Percentiles rank a stretch among this genome's conserved stretches.
phyloP scores from a whole-genome alignment of 2,797 vertebrate species.

The Darevskia nairensis region DNA sequence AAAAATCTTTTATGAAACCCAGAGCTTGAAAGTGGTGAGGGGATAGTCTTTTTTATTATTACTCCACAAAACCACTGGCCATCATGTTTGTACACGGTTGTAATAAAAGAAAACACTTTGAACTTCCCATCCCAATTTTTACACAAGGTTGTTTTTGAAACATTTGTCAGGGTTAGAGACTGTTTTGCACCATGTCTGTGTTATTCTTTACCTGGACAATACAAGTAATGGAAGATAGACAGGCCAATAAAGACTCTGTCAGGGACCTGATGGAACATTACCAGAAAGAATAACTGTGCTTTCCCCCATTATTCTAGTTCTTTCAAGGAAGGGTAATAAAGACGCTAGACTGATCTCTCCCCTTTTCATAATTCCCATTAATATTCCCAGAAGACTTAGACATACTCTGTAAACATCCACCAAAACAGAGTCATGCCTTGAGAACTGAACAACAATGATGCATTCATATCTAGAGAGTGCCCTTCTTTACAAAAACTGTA shows the following conservation, averaged over 20 bases:
- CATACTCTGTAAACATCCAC: background rate
- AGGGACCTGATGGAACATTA: constrained; percentile 28
- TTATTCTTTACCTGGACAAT: constrained; percentile 35
- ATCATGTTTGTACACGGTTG: background rate
- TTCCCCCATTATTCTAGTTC: background rate
- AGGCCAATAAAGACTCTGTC: constrained; percentile 39
- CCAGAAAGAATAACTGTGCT: constrained; percentile 28
- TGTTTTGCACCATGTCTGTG: background rate
- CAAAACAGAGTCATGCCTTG: background rate
- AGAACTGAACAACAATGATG: background rate
- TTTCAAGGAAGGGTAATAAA: constrained; percentile 16
- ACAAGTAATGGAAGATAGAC: constrained; percentile 35
- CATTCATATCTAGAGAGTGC: constrained; percentile 3
- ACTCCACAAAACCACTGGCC: background rate
- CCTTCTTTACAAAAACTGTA: background rate
- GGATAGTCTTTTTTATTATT: background rate
- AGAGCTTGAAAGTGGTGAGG: background rate
- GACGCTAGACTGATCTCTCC: background rate
- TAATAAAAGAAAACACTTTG: constrained; percentile 31
- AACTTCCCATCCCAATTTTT: background rate
- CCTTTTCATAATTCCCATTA: constrained; percentile 4
- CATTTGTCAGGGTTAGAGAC: background rate
- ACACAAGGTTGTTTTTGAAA: background rate
- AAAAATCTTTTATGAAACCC: background rate
- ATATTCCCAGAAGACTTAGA: constrained; percentile 13